These are phyloP conservation scores for Leptodactylus fuscus DNA, from an alignment of 2,113 vertebrate species.

Conservation along the genomic window DNA sequence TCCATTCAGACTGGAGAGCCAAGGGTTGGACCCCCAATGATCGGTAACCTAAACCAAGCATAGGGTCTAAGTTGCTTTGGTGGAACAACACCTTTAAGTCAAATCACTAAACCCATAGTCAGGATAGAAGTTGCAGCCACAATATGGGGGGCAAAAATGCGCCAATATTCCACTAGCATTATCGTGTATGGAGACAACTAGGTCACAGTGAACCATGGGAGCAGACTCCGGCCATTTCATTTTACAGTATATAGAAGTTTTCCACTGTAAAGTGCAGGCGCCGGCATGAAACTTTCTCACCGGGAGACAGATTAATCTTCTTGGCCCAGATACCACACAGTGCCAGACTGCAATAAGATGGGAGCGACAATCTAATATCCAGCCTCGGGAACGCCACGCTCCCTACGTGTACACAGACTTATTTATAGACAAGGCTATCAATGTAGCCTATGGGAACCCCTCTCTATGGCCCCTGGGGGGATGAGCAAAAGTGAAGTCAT, in stretches of 20 bases:
- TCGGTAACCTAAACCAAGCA: too few species aligned
- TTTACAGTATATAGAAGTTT: background rate
- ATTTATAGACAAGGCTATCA: background rate
- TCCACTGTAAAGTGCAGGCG: background rate
- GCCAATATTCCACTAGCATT: too few species aligned
- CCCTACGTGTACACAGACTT: background rate
- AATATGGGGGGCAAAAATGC: too few species aligned
- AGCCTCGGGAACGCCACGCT: background rate
- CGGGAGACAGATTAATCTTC: constrained; percentile 18
- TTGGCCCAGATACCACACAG: constrained; percentile 25
- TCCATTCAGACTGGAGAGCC: too few species aligned
- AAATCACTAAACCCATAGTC: too few species aligned
- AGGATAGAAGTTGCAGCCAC: too few species aligned
- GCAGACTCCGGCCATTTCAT: background rate
- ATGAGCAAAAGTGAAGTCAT: background rate
- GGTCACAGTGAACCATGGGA: background rate
- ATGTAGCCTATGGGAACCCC: background rate
- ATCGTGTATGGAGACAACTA: background rate
- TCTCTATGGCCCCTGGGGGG: background rate
- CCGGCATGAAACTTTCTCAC: constrained; percentile 12
- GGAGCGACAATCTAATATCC: background rate
- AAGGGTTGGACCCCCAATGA: too few species aligned
- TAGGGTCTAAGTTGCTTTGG: too few species aligned
- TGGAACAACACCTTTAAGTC: too few species aligned
- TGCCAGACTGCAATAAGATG: background rate